Evolutionary conservation across 2,888 invertebrate genomes (phyloP), one percentile per base, ranked within the genome.

Genomic region (Heliconius ethilla): DNA sequence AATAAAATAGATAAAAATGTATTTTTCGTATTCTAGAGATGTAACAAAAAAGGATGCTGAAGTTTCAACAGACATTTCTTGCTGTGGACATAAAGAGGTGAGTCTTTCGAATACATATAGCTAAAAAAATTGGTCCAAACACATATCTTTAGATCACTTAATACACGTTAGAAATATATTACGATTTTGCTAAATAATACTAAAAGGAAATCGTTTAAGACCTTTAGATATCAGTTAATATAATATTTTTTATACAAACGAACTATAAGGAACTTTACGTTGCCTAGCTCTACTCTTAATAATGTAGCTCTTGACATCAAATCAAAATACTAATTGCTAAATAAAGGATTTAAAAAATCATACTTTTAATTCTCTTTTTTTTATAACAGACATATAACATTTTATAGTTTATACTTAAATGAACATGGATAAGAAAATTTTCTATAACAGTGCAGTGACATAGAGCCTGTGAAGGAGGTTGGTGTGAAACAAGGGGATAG

Each of bases 391-490:
- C n/a, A 7, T 67, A 67, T n/a, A 3, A 27, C 15, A 45, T 40
- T 25, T 69, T 69, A 15, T 25, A 69, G n/a, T 40, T 69, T 45
- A 15, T 45, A 7, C 6, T n/a, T 25, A 40, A 25, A 37, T 40
- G 13, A 5, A 13, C 25, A 66, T 51, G 59, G 59, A 59, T 67
- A 62, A 69, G 73, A 62, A 63, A n/a, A 18, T 70, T 59, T 59
- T 77, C 76, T 76, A 79, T 81, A 81, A 79, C 83, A 92, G 92
- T 89, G 90, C 81, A 90, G 89, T 55, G 92, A 91, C 76, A 85
- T 88, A 85, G 91, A 89, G 85, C 92, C 91, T 3, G 91, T 90
- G 81, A 87, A 89, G 83, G 93, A 92, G 80, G 84, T 84, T 79
- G 85, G 86, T 37, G 83, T 81, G 75, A 84, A 86, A 78, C 85